phyloP scores from a whole-genome alignment of 2,113 vertebrate species.

The Neofelis nebulosa region DNA sequence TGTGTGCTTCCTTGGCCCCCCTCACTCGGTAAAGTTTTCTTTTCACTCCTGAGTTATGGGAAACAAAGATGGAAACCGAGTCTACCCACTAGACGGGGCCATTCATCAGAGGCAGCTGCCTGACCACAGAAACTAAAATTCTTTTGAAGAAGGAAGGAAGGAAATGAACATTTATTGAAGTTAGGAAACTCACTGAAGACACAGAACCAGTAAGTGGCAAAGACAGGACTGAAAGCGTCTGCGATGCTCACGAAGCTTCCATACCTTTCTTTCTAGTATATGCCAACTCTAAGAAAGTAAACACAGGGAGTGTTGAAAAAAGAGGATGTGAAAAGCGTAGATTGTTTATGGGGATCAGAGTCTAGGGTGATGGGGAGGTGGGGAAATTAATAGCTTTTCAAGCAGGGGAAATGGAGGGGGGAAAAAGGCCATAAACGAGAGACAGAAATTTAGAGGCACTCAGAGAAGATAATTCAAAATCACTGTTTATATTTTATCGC shows the following conservation, averaged over 20 bases:
- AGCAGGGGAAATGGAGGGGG: not conserved
- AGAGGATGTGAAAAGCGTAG: not conserved
- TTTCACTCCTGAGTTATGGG: not conserved
- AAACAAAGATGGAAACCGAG: conserved; percentile 11
- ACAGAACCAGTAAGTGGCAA: conserved; percentile 38
- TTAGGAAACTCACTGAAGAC: not conserved
- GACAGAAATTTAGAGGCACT: conserved; percentile 40
- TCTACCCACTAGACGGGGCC: not conserved
- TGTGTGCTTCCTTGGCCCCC: not conserved
- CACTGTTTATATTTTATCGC: conserved; percentile 48
- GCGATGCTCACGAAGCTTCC: not conserved
- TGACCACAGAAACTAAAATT: not conserved
- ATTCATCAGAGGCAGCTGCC: not conserved
- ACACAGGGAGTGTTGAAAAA: not conserved
- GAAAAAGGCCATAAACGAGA: not conserved
- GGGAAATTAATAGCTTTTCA: conserved; percentile 46
- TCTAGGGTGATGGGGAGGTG: not conserved
- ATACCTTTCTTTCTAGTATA: not conserved
- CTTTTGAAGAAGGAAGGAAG: not conserved
- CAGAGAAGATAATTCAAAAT: conserved; percentile 41
- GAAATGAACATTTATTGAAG: not conserved
- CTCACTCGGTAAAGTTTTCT: not conserved
- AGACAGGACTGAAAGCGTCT: not conserved
- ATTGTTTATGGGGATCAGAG: conserved; percentile 7
- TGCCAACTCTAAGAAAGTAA: not conserved